Base-by-base conservation (phyloP, 1,140 invertebrate species). In the Holcopasites calliopsidis region DNA sequence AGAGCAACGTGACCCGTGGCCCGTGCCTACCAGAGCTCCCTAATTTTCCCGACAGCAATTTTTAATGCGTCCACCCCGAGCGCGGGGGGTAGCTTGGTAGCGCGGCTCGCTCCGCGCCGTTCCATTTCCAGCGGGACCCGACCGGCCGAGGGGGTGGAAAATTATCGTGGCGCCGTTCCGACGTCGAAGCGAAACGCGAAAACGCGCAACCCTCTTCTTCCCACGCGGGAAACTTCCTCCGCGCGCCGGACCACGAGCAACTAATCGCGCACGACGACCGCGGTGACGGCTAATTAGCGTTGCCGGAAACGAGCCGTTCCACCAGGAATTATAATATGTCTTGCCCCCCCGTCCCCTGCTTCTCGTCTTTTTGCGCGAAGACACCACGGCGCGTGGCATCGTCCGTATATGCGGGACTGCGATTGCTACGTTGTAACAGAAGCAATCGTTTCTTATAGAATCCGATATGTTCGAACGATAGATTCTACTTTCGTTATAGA, bases 21-120 rank as follows among this genome's bases (percentile, higher is more conserved):
- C 16, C 21, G 21, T 26, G 8, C 23, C 26, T 65, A 23, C 62
- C n/a, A 7, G 33, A 44, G 83, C 69, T 85, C 85, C 85, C 84
- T 89, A 88, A 89, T 88, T 89, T 82, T 84, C 83, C 70, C 82
- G 73, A 82, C 77, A 66, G 78, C 82, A 78, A 89, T 88, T 88
- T 88, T 89, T 88, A 88, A 89, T 74, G 83, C 76, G 74, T 57
- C 38, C 28, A 38, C 40, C 61, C 44, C 5, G 18, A 23, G 42
- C 55, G 62, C 33, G n/a, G n/a, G n/a, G n/a, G n/a, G n/a, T n/a
- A n/a, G n/a, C 50, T 38, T 62, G 40, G 40, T 31, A 40, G 21
- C 68, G 16, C n/a, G 33, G 33, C 3, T 13, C 26, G 13, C 49
- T 60, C 61, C 57, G 13, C 11, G 71, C 60, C 49, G 64, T 42